Evolutionary conservation across 1,140 invertebrate genomes (phyloP).

Genomic region (Calosoma granatense): DNA sequence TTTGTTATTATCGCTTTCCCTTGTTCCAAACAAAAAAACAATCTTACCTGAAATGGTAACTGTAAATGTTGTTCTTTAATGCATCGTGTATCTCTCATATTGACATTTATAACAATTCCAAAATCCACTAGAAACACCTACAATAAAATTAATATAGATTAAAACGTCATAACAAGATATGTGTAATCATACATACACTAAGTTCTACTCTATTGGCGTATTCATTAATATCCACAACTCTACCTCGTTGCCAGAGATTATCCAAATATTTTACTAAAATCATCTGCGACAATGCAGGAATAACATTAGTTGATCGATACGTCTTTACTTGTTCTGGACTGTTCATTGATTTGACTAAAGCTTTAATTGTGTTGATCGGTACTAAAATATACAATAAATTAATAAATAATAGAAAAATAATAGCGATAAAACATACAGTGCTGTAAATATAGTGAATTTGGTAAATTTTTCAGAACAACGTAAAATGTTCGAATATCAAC

Average conservation of each 20-base stretch:
- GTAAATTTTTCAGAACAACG: background rate
- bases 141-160: background rate
- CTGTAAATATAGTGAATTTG: background rate
- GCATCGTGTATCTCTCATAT: background rate
- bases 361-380: background rate
- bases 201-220: background rate
- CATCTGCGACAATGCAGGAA: background rate
- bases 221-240: background rate
- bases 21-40: background rate
- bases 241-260: background rate
- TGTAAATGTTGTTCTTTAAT: background rate
- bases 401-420: no score
- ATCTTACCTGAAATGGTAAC: background rate
- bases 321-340: background rate
- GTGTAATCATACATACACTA: background rate
- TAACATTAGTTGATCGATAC: background rate
- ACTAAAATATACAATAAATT: background rate
- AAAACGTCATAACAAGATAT: no score
- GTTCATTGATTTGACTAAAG: background rate
- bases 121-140: background rate
- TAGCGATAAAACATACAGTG: background rate
- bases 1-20: background rate
- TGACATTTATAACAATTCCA: background rate
- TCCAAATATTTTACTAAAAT: background rate
- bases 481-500: background rate